Conservation (phyloP, 64 coral and sea anemone species). For the Porites australiensis region DNA sequence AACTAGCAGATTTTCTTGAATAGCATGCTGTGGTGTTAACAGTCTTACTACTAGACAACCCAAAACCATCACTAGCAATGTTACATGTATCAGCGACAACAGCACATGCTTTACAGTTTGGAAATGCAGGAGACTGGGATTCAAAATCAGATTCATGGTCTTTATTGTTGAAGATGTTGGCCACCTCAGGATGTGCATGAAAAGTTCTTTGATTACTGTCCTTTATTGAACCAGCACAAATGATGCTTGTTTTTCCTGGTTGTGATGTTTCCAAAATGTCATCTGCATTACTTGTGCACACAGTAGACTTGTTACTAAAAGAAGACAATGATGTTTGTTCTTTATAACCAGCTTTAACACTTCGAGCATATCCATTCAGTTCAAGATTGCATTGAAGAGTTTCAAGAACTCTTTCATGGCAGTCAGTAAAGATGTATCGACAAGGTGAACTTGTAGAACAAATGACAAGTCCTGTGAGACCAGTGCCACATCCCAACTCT, state of each 20-base stretch:
- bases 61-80: neutral
- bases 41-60: neutral
- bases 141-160: neutral
- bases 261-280: neutral
- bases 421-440: conserved; percentile 73
- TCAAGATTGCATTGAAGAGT: conserved; percentile 53
- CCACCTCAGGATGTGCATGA: neutral
- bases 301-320: neutral
- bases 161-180: neutral
- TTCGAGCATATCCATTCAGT: conserved; percentile 50
- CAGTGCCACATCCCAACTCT: conserved; percentile 81
- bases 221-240: neutral
- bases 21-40: neutral
- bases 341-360: neutral
- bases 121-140: neutral
- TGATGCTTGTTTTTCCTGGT: neutral
- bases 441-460: conserved; percentile 35
- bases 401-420: conserved; percentile 71
- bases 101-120: neutral
- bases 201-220: neutral
- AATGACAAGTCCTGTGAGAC: conserved; percentile 63
- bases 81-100: too few species aligned
- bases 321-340: neutral
- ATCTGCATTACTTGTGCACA: neutral
- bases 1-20: neutral